These are phyloP conservation scores for Protosalanx chinensis DNA, from an alignment of 2,797 vertebrate species.

Conservation along the genomic window DNA sequence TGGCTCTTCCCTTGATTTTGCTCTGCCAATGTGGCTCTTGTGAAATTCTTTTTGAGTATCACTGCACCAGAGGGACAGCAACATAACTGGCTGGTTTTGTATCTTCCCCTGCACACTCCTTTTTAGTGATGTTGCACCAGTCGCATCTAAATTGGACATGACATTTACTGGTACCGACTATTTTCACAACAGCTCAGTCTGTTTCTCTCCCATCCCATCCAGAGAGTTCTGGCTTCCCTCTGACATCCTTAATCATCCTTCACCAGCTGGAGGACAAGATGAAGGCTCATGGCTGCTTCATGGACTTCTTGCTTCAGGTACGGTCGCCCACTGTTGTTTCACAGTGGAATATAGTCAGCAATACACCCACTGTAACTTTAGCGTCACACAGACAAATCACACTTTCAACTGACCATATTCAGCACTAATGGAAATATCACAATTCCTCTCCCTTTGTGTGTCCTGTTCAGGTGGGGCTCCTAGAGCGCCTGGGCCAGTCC, in stretches of 20 bases:
- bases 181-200: neutral
- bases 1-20: too few species aligned
- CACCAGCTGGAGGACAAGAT: constrained; percentile 97
- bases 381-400: neutral
- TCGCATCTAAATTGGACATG: too few species aligned
- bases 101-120: too few species aligned
- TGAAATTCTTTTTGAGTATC: too few species aligned
- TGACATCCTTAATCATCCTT: constrained; percentile 92
- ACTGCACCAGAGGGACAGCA: too few species aligned
- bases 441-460: neutral
- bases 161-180: too few species aligned
- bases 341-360: too few species aligned
- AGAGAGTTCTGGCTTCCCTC: constrained; percentile 88
- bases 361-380: too few species aligned
- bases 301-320: constrained; percentile 95
- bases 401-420: neutral
- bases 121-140: too few species aligned
- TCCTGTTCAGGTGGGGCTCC: constrained; percentile 78
- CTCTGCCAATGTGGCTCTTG: too few species aligned
- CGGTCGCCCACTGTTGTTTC: neutral
- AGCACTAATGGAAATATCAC: too few species aligned
- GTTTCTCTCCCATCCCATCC: constrained; percentile 23
- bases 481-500: constrained; percentile 77
- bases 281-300: constrained; percentile 90
- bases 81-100: too few species aligned